Evolutionary conservation across 2,888 invertebrate genomes (phyloP).

Genomic region (Nomada fucata): DNA sequence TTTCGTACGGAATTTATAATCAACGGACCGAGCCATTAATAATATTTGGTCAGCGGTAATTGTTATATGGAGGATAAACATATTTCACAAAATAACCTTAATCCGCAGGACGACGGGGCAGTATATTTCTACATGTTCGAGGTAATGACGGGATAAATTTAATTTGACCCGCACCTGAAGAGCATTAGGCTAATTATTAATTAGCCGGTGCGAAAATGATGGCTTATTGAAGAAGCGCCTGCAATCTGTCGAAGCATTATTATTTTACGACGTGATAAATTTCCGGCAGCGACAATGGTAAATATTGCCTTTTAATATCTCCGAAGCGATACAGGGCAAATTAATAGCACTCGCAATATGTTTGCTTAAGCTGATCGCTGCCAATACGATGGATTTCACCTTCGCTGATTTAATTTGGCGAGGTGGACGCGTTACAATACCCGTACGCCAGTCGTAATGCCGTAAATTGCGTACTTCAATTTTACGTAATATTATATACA

Average conservation of each 20-base stretch:
- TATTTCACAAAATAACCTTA: slow-evolving; percentile 5
- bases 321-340: not conserved
- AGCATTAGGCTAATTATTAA: slow-evolving; percentile 21
- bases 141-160: slow-evolving; percentile 2
- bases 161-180: not conserved
- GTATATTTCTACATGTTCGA: not conserved
- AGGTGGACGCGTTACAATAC: not conserved
- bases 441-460: not conserved
- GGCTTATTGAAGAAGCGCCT: not conserved
- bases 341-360: slow-evolving; percentile 16
- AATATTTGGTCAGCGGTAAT: slow-evolving; percentile 11
- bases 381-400: not conserved
- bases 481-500: not conserved
- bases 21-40: slow-evolving; percentile 18
- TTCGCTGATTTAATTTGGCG: not conserved
- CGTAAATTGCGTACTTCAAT: not conserved
- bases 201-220: not conserved
- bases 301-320: slow-evolving; percentile 44
- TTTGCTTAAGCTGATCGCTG: slow-evolving; percentile 12
- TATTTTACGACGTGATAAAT: slow-evolving; percentile 41
- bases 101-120: not conserved
- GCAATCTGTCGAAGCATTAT: not conserved
- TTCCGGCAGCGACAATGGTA: slow-evolving; percentile 1
- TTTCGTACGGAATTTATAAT: not conserved
- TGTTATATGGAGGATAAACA: slow-evolving; percentile 7